Conservation (phyloP, 2,888 invertebrate species). For the Erynnis tages region DNA sequence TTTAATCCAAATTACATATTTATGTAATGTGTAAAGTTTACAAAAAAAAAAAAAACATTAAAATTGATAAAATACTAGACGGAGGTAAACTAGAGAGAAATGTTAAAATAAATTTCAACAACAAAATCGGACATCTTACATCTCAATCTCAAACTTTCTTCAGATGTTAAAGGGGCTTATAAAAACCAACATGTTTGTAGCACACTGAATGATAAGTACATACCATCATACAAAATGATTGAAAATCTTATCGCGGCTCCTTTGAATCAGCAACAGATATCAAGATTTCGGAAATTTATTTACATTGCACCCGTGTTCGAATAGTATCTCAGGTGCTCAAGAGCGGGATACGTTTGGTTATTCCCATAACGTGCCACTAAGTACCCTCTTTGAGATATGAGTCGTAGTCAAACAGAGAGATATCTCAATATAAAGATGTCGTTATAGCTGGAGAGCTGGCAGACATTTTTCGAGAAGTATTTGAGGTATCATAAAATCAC, state of each 20-base stretch:
- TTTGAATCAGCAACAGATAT: slow-evolving; percentile 1
- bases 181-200: no score
- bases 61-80: no score
- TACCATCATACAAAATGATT: background rate
- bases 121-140: no score
- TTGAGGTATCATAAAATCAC: no score
- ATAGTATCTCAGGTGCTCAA: slow-evolving; percentile 23
- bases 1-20: no score
- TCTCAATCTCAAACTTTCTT: no score
- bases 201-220: background rate
- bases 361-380: slow-evolving; percentile 59
- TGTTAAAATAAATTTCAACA: no score
- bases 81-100: no score
- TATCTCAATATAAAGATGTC: slow-evolving; percentile 68
- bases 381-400: slow-evolving; percentile 68
- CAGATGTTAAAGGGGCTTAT: no score
- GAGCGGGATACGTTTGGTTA: slow-evolving; percentile 12
- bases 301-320: slow-evolving; percentile 11
- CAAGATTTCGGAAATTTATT: slow-evolving; percentile 7
- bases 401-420: slow-evolving; percentile 73
- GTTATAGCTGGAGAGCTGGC: slow-evolving; percentile 57
- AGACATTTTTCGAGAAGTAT: no score
- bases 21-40: no score
- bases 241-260: background rate
- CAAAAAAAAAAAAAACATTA: no score